Base-by-base conservation (phyloP, 2,797 vertebrate genomes). In the Cheirogaleus major region DNA sequence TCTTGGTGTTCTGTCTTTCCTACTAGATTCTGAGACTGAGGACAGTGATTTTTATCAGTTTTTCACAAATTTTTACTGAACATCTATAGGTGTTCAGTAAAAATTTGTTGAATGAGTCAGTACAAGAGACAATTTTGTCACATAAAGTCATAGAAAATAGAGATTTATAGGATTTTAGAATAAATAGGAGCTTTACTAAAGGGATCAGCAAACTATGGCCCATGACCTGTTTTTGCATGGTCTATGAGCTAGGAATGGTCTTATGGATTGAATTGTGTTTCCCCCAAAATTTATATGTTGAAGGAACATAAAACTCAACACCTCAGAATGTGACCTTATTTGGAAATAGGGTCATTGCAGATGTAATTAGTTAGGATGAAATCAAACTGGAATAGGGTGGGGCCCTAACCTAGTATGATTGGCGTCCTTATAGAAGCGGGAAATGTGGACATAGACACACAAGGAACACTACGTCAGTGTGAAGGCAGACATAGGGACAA, bases 81-180 rank as follows among this genome's bases (percentile, higher is more conserved):
- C 38, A 38, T 4, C 38, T 38, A 38, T 38, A 73, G 17, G 81
- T 67, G 25, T 7, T 91, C 35, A 48, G 55, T 67, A 70, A 50
- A 82, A 27, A 48, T 13, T 18, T 67, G 30, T 69, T 75, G 63
- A 69, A 45, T 88, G 32, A 90, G 61, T 57, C 23, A 82, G 30
- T 59, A 35, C 43, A 35, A 35, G 45, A 90, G 35, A 86, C 4
- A 76, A 43, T 63, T 89, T 63, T 86, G 65, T 75, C 57, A 83
- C 25, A 65, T 61, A 50, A 90, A 45, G 17, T 70, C 41, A 83
- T 41, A 11, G 25, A 72, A 35, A 94, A 59, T 35, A 89, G 32
- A 73, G 22, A 91, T 78, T 57, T 35, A 91, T 17, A 70, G 79
- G 52, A 41, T 91, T 94, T 93, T 70, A 92, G 79, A 86, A 78